A percentile compares a stretch with the other conserved stretches of the same genome.
These are phyloP conservation scores for Oligia strigilis DNA, from an alignment of 2,888 invertebrate genomes.

Conservation along the genomic window DNA sequence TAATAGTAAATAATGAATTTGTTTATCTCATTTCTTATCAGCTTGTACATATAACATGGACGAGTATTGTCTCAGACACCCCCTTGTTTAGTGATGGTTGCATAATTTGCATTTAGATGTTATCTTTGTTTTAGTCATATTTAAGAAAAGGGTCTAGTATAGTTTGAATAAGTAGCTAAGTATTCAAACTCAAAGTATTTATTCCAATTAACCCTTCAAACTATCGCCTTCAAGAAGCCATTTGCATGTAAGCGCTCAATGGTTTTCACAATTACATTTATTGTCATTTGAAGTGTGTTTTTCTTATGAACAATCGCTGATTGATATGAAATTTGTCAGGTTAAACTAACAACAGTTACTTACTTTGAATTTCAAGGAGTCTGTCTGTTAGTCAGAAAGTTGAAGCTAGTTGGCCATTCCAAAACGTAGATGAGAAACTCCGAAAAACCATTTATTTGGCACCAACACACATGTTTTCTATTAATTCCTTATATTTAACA, in stretches of 20 bases:
- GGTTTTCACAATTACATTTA: no score
- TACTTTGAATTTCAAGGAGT: neutral
- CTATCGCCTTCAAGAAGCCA: no score
- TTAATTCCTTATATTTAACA: no score
- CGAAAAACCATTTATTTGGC: no score
- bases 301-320: no score
- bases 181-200: neutral
- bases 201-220: no score
- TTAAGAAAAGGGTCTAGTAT: neutral
- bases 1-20: slow-evolving; percentile 4
- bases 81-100: neutral
- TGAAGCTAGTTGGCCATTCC: neutral
- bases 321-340: no score
- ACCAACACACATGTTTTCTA: no score
- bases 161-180: neutral
- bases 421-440: neutral
- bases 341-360: neutral
- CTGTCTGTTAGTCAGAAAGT: neutral
- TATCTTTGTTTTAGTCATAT: neutral
- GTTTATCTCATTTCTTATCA: neutral
- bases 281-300: no score
- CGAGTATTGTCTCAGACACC: neutral
- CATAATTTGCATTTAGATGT: neutral
- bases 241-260: no score
- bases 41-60: neutral